These are phyloP conservation scores for Drosophila macrothrix DNA, from an alignment of 2,888 invertebrate species.

Conservation along the genomic window DNA sequence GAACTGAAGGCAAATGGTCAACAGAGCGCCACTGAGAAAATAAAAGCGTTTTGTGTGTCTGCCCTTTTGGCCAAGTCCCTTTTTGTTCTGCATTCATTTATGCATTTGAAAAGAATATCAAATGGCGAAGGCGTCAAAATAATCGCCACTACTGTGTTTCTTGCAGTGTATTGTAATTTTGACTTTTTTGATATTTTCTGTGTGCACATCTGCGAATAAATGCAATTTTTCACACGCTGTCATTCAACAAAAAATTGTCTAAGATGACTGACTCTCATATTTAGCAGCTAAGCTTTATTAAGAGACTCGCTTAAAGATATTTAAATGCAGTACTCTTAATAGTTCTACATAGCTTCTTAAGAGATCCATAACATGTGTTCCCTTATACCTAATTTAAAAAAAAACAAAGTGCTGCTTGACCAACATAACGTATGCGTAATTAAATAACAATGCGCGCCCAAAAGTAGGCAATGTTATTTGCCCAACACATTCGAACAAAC, in stretches of 20 bases:
- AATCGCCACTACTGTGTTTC: slow-evolving; percentile 27
- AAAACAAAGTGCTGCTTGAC: not conserved
- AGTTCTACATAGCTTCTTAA: not conserved
- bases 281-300: slow-evolving; percentile 18
- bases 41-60: slow-evolving; percentile 57
- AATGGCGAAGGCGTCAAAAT: slow-evolving; percentile 41
- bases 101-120: slow-evolving; percentile 68
- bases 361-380: not conserved
- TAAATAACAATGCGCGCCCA: slow-evolving; percentile 38
- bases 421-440: slow-evolving; percentile 40
- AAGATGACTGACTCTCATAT: slow-evolving; percentile 6
- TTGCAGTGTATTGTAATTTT: slow-evolving; percentile 58
- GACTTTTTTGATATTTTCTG: slow-evolving; percentile 39
- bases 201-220: slow-evolving; percentile 69
- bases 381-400: too few relatives aligned
- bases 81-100: slow-evolving; percentile 52
- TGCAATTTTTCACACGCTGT: slow-evolving; percentile 73
- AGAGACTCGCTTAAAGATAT: not conserved
- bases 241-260: slow-evolving; percentile 33
- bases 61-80: slow-evolving; percentile 14
- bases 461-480: slow-evolving; percentile 56
- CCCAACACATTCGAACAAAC: slow-evolving; percentile 23
- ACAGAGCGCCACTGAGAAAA: slow-evolving; percentile 64
- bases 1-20: slow-evolving; percentile 43
- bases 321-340: not conserved